A percentile compares a stretch with the other conserved stretches of the same genome.
phyloP scores from a whole-genome alignment of 2,113 vertebrate species.

The Nipponia nippon region DNA sequence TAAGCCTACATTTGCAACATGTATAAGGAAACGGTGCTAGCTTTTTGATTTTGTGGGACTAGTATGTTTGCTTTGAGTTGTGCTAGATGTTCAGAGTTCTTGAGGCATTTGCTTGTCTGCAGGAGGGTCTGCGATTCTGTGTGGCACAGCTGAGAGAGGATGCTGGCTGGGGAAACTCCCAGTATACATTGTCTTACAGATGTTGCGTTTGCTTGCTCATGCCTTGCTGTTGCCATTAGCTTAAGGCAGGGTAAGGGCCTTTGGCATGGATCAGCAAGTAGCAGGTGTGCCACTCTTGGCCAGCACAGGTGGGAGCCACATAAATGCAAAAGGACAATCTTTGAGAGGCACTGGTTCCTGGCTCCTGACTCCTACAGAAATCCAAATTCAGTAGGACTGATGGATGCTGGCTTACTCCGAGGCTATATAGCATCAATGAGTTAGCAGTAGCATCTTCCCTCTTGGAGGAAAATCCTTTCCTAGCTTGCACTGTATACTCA shows the following conservation, averaged over 20 bases:
- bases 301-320: neutral
- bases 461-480: neutral
- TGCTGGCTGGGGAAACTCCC: neutral
- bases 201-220: neutral
- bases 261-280: neutral
- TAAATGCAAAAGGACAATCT: neutral
- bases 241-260: neutral
- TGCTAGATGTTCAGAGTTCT: neutral
- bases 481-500: neutral
- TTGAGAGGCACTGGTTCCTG: neutral
- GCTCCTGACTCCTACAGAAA: neutral
- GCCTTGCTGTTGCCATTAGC: neutral
- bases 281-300: neutral
- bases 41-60: neutral
- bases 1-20: neutral
- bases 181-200: neutral
- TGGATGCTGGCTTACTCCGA: neutral
- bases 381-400: neutral
- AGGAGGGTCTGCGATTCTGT: neutral
- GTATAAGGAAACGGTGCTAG: neutral
- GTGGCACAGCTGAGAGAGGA: neutral
- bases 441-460: neutral
- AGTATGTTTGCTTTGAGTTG: neutral
- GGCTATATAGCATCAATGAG: neutral
- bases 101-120: neutral